Conservation (phyloP, 35 echinoderm and acorn worm species). For the Eucidaris tribuloides region DNA sequence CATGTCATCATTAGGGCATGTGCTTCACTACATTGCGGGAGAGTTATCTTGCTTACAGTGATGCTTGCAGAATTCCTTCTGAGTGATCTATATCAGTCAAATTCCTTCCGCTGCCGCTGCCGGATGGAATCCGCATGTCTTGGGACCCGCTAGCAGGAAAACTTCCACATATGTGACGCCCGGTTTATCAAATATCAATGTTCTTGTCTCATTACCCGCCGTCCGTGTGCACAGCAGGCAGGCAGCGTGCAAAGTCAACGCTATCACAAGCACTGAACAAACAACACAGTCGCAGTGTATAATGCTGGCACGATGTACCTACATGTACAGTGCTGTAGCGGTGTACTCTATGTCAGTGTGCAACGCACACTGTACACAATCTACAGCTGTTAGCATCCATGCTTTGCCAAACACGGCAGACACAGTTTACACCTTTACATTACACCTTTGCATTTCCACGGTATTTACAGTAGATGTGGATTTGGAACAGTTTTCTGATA, state of each 20-base stretch:
- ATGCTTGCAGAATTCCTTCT: not conserved
- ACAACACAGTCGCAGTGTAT: not conserved
- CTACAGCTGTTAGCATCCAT: no score
- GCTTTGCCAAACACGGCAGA: no score
- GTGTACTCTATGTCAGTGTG: no score
- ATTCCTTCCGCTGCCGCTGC: not conserved
- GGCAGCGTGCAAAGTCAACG: slow-evolving; percentile 12
- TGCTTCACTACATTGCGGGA: not conserved
- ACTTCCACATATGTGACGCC: slow-evolving; percentile 16
- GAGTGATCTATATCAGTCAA: not conserved
- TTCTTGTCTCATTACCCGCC: slow-evolving; percentile 34
- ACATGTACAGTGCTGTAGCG: no score
- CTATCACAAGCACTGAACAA: not conserved
- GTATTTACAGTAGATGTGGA: no score
- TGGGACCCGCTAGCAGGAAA: slow-evolving; percentile 14
- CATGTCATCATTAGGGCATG: no score
- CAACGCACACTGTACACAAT: no score
- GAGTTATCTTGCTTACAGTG: not conserved
- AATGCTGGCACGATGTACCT: no score
- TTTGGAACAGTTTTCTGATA: no score
- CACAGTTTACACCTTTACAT: no score
- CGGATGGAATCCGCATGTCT: not conserved
- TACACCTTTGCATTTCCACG: no score
- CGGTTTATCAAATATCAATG: slow-evolving; percentile 30
- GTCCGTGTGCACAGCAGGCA: not conserved